phyloP scores from a whole-genome alignment of 2,113 vertebrate species.

The Antechinus stuartii region DNA sequence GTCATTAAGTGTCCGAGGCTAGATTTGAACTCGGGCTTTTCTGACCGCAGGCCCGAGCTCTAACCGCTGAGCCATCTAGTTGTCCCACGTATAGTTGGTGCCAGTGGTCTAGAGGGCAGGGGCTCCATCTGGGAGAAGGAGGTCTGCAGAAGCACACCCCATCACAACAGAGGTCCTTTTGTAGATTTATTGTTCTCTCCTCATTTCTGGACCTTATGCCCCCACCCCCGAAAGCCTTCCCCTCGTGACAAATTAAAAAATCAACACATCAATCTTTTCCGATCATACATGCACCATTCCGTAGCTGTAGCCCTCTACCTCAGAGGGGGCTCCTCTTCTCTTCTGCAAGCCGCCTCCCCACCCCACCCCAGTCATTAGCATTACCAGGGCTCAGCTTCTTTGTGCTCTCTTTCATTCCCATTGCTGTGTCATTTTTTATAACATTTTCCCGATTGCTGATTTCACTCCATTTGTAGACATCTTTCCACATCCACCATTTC shows the following conservation, averaged over 20 bases:
- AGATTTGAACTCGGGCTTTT: background rate
- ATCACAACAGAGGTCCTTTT: background rate
- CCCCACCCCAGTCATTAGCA: background rate
- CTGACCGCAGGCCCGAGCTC: background rate
- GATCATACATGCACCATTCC: background rate
- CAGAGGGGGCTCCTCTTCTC: background rate
- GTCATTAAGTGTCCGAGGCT: background rate
- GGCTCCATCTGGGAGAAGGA: background rate
- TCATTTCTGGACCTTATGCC: background rate
- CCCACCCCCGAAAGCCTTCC: background rate
- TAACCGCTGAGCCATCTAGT: background rate
- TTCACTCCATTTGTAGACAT: background rate
- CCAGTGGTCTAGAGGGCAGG: background rate
- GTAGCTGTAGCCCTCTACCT: background rate
- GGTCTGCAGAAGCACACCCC: background rate
- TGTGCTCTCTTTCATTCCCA: background rate
- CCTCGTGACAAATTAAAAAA: background rate
- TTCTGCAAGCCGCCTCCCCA: background rate
- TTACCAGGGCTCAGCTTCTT: background rate
- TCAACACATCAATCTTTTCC: background rate
- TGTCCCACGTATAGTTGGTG: background rate
- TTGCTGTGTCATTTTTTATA: background rate
- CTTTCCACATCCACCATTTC: background rate
- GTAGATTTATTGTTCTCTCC: background rate
- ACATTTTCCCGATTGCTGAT: background rate